A percentile compares a stretch with the other conserved stretches of the same genome.
Conservation (phyloP, 2,888 invertebrate genomes). For the Apoda limacodes region DNA sequence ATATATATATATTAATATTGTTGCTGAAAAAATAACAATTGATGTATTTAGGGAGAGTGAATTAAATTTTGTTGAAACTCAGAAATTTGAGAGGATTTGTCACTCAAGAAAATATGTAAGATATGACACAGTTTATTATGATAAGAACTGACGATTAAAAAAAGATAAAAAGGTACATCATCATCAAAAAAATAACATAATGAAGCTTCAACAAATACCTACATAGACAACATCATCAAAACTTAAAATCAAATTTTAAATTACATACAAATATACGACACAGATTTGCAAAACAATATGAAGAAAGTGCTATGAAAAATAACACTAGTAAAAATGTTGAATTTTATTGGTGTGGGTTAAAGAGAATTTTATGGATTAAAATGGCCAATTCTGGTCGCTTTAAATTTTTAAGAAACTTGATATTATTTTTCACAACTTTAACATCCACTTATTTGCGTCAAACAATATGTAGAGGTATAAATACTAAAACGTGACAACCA, state of each 20-base stretch:
- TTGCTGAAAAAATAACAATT: background rate
- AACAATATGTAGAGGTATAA: too few species aligned
- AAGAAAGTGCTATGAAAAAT: slow-evolving; percentile 56
- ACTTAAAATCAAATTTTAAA: slow-evolving; percentile 39
- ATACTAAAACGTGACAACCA: too few species aligned
- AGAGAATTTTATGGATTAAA: too few species aligned
- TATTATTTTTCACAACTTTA: too few species aligned
- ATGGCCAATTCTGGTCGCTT: too few species aligned
- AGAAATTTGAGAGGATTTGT: slow-evolving; percentile 34
- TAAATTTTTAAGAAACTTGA: too few species aligned
- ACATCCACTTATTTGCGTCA: too few species aligned
- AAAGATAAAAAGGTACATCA: slow-evolving; percentile 59
- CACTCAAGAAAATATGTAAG: slow-evolving; percentile 54
- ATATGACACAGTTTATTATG: slow-evolving; percentile 50
- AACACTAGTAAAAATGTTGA: too few species aligned
- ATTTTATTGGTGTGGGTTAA: too few species aligned
- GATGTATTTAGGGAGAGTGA: background rate
- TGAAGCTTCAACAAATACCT: slow-evolving; percentile 46
- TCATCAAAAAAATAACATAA: slow-evolving; percentile 41
- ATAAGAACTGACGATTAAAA: slow-evolving; percentile 67
- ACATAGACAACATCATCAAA: slow-evolving; percentile 43
- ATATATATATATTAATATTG: background rate
- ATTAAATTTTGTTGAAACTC: background rate
- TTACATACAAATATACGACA: slow-evolving; percentile 62
- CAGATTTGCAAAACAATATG: slow-evolving; percentile 60